A percentile compares a stretch with the other conserved stretches of the same genome.
These are phyloP conservation scores for Chelonus insularis DNA, from an alignment of 1,140 invertebrate species.

Conservation along the genomic window DNA sequence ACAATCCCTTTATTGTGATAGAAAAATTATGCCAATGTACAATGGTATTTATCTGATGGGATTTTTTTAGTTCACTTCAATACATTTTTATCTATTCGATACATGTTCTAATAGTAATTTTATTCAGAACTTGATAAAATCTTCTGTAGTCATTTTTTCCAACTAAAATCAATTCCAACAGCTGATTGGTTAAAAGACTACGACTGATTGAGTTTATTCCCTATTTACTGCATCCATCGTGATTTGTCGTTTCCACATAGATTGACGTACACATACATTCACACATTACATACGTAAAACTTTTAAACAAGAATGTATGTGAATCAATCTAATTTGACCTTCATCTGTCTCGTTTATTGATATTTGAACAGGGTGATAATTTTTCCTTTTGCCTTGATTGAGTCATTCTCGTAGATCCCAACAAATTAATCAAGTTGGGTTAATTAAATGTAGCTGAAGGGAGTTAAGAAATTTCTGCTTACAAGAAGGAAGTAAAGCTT, in stretches of 20 bases:
- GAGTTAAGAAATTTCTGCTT: too few species aligned
- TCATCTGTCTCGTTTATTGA: slow-evolving; percentile 11
- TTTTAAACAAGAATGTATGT: not conserved
- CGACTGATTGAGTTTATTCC: slow-evolving; percentile 19
- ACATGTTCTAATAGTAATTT: not conserved
- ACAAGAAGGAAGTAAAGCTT: not conserved
- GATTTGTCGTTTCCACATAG: slow-evolving; percentile 11
- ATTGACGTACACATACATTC: slow-evolving; percentile 12
- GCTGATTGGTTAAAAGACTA: slow-evolving; percentile 9
- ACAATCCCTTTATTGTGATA: too few species aligned
- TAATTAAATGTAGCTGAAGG: too few species aligned
- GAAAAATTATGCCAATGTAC: too few species aligned
- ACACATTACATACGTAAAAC: not conserved
- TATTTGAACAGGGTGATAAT: not conserved
- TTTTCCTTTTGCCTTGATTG: not conserved
- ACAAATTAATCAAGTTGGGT: not conserved
- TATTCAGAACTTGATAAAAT: not conserved
- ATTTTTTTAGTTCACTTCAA: too few species aligned
- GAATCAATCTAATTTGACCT: slow-evolving; percentile 12
- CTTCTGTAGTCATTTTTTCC: not conserved
- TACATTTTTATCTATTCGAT: not conserved
- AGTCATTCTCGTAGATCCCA: not conserved
- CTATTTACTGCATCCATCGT: slow-evolving; percentile 16
- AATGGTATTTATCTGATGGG: too few species aligned
- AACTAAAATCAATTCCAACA: not conserved